Percentiles rank a stretch among this genome's conserved stretches.
These are phyloP conservation scores for Pitta sordida DNA, from an alignment of 2,113 vertebrate genomes.

Conservation along the genomic window DNA sequence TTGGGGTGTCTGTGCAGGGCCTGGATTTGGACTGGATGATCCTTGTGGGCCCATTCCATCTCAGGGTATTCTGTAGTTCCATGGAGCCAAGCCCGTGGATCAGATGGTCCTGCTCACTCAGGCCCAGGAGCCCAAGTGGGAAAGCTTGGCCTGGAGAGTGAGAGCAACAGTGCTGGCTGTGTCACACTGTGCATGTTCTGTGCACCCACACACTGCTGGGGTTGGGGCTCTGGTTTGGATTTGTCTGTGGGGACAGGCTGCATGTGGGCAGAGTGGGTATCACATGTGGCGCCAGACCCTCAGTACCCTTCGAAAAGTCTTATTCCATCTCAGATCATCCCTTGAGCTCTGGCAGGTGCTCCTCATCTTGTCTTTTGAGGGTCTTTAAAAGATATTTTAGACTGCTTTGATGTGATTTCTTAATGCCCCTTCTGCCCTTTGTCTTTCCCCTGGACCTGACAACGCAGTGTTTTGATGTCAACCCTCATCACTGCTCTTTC, in stretches of 20 bases:
- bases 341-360: conserved; percentile 21
- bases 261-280: background rate
- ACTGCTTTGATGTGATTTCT: background rate
- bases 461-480: background rate
- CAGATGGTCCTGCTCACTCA: background rate
- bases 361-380: background rate
- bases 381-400: conserved; percentile 6
- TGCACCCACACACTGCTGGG: background rate
- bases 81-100: background rate
- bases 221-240: background rate
- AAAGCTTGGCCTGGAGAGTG: background rate
- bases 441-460: background rate
- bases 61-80: background rate
- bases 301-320: background rate
- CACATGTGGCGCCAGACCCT: background rate
- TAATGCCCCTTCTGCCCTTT: background rate
- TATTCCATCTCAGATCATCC: background rate
- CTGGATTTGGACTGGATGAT: background rate
- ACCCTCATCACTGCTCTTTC: background rate
- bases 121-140: background rate
- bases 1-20: background rate
- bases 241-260: background rate
- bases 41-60: background rate
- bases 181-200: accelerated
- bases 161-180: background rate